Base-by-base conservation (phyloP, 1,140 invertebrate species). In the Drosophila tristis region DNA sequence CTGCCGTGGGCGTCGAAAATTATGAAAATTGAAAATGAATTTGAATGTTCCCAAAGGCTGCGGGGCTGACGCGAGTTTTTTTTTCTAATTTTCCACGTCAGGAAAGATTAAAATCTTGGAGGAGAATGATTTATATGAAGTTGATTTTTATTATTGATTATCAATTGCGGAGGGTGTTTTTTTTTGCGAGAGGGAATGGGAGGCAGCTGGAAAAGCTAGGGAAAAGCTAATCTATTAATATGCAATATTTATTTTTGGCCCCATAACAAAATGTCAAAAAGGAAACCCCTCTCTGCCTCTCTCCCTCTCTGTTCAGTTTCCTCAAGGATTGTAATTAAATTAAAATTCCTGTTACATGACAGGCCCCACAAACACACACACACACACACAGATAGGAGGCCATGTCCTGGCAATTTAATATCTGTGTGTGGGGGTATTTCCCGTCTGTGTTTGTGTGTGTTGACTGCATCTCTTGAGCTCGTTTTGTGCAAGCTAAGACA, bases 401-500 rank as follows among this genome's bases (percentile, higher is more conserved):
- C 68, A 54, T 80, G 78, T 76, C 66, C 61, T 76, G 44, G 60
- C 50, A 62, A 35, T 55, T 60, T 48, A 45, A 64, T 53, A 62
- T 58, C 56, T 63, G 44, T 51, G 55, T 29, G 35, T 13, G 9
- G 43, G n/a, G 54, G 23, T 57, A 25, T 25, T 25, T 29, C 26
- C 26, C 5, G 35, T 39, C 7, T 49, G 20, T 58, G 23, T 56
- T 15, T 74, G 45, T 80, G 54, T 67, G 39, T 74, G 61, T 57
- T 47, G 63, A 74, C 57, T 80, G 58, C 70, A 67, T 72, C 62
- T 84, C 75, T 82, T 79, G 67, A 78, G 78, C 84, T 89, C 79
- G 79, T 89, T 89, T 89, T 89, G 80, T 89, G 84, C 85, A 84
- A 89, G 89, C 84, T 89, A 89, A 89, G 84, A 89, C 84, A 89